Percentiles rank a stretch among this genome's conserved stretches.
These are phyloP conservation scores for Zonitis immaculata DNA, from an alignment of 2,888 invertebrate genomes.

Conservation along the genomic window DNA sequence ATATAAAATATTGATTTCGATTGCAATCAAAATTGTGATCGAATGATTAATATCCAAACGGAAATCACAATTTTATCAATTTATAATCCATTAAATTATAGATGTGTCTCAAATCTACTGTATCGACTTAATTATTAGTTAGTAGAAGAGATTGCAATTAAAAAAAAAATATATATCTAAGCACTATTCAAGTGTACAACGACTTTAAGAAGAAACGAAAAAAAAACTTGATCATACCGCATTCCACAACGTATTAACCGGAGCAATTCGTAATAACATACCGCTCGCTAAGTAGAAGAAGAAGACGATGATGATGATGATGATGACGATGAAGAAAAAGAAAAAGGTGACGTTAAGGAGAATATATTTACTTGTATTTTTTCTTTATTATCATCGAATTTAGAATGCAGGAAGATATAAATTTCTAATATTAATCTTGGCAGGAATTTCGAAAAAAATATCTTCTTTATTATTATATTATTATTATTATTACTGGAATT, in stretches of 20 bases:
- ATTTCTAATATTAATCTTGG: background rate
- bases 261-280: slow-evolving; percentile 37
- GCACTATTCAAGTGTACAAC: background rate
- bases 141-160: background rate
- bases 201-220: slow-evolving; percentile 2
- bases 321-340: no score
- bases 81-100: no score
- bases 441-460: background rate
- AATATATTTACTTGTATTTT: no score
- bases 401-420: background rate
- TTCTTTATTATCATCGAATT: background rate
- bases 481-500: background rate
- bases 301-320: no score
- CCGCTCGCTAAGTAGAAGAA: background rate
- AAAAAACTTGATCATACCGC: slow-evolving; percentile 16
- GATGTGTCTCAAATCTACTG: background rate
- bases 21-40: no score
- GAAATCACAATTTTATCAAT: background rate
- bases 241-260: slow-evolving; percentile 40
- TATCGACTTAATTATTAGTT: background rate
- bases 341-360: background rate
- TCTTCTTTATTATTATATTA: background rate
- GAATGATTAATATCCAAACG: background rate
- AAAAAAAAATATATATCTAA: background rate
- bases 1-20: no score